Percentiles rank a stretch among this genome's conserved stretches.
Evolutionary conservation across 2,888 invertebrate species (phyloP).

Genomic region (Cyrtodaria siliqua): DNA sequence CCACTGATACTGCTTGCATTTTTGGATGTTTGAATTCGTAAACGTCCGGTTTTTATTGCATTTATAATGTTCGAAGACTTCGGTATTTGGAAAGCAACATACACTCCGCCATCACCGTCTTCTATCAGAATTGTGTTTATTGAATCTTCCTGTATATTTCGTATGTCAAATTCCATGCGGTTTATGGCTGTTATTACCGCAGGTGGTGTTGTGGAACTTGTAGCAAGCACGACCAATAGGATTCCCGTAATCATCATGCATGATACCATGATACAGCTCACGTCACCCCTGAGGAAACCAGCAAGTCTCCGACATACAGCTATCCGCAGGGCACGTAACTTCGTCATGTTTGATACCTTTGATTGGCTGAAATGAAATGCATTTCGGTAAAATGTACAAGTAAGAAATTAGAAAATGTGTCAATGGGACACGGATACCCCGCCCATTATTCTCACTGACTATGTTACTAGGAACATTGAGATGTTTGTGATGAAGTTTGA

Average conservation of each 20-base stretch:
- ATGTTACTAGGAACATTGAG: too few relatives aligned
- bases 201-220: slow-evolving; percentile 11
- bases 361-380: too few relatives aligned
- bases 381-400: too few relatives aligned
- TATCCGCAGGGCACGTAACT: background rate
- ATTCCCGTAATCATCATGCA: slow-evolving; percentile 14
- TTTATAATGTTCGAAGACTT: slow-evolving; percentile 26
- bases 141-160: slow-evolving; percentile 35
- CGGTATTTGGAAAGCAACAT: slow-evolving; percentile 56
- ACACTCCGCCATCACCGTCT: slow-evolving; percentile 57
- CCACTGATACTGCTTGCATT: slow-evolving; percentile 23
- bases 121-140: slow-evolving; percentile 46
- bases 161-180: slow-evolving; percentile 33
- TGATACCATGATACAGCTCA: background rate
- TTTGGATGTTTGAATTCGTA: slow-evolving; percentile 34
- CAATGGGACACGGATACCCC: too few relatives aligned
- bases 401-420: too few relatives aligned
- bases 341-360: too few relatives aligned
- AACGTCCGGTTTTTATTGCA: slow-evolving; percentile 11
- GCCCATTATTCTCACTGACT: too few relatives aligned
- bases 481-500: too few relatives aligned
- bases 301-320: slow-evolving; percentile 15
- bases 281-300: too few relatives aligned
- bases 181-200: slow-evolving; percentile 23
- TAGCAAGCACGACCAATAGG: slow-evolving; percentile 3